Evolutionary conservation across 1,140 invertebrate species (phyloP), one percentile per base, ranked within the genome.

Genomic region (Elymnias hypermnestra): DNA sequence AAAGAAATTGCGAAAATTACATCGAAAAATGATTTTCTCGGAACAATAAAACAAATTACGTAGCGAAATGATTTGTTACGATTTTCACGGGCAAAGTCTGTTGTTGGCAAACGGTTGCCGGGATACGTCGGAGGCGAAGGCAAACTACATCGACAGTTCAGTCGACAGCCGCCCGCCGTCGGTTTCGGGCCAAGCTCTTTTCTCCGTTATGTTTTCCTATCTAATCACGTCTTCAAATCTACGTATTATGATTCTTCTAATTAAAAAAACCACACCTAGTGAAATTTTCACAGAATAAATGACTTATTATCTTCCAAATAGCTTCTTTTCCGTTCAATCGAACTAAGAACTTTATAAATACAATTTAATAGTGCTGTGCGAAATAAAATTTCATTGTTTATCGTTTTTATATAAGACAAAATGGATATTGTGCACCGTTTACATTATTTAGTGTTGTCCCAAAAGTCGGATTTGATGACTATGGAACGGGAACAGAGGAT

Each of bases 401-500:
- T n/a, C n/a, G n/a, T n/a, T n/a, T n/a, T n/a, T n/a, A n/a, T n/a
- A n/a, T n/a, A n/a, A n/a, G n/a, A 13, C 39, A 22, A 52, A 45
- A 87, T 87, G 86, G 84, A 87, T 77, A 60, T 87, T 57, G 75
- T 87, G 33, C 85, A 87, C 63, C 74, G 81, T 13, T 54, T 87
- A 33, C 86, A 87, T 56, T 87, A 87, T 49, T 63, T 87, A 47
- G 83, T 87, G 41, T 53, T 87, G 8, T 81, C 83, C 5, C 86
- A 87, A 69, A 87, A 87, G 50, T 81, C 79, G 8, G 84, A 87
- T 55, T 61, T 87, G 28, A 76, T 86, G 75, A 86, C 75, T n/a
- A 82, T 83, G 72, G 81, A 77, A 44, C 65, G 75, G 25, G 82
- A 81, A 44, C 79, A 85, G 50, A 64, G 79, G 28, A 86, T 87